A percentile compares a stretch with the other conserved stretches of the same genome.
Evolutionary conservation across 2,797 vertebrate species (phyloP).

Genomic region (Vespertilio murinus): DNA sequence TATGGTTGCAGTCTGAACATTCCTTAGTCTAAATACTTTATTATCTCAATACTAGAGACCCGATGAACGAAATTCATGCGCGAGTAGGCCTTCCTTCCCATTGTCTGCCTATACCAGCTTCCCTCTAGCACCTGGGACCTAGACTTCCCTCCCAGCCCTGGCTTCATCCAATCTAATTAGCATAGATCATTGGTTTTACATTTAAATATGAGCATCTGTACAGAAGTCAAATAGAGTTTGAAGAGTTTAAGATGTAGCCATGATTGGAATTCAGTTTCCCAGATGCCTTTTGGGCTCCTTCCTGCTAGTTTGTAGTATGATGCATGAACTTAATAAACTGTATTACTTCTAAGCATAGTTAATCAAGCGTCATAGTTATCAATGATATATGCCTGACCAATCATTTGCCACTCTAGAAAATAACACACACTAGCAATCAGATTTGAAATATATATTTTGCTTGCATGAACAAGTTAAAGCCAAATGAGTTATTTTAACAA

Average conservation of each 20-base stretch:
- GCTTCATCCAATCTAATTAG: no score
- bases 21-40: background rate
- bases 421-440: background rate
- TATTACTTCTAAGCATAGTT: background rate
- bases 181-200: background rate
- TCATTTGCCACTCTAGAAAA: background rate
- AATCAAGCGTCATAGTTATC: background rate
- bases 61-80: no score
- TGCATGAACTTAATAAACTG: background rate
- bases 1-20: background rate
- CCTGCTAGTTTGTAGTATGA: background rate
- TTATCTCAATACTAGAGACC: background rate
- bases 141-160: no score
- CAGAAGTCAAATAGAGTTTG: background rate
- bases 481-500: background rate
- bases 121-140: no score
- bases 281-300: background rate
- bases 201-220: slow-evolving; percentile 3
- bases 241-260: background rate
- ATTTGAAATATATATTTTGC: slow-evolving; percentile 26
- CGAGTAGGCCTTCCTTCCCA: no score
- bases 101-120: rapidly evolving
- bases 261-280: background rate
- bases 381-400: background rate
- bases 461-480: background rate